Conservation (phyloP, 2,113 vertebrate genomes). For the Otis tarda region DNA sequence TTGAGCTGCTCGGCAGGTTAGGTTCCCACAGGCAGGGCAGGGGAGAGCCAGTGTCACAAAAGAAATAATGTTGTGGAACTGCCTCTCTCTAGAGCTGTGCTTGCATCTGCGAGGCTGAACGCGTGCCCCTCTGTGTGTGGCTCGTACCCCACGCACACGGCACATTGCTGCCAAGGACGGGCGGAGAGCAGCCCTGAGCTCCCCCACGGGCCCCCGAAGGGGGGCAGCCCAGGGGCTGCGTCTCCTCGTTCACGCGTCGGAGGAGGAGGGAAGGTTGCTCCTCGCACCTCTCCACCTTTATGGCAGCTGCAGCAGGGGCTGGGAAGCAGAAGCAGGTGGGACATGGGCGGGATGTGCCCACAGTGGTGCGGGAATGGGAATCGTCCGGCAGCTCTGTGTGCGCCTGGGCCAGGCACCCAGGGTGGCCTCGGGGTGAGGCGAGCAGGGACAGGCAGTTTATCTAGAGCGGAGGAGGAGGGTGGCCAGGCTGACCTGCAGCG, state of each 20-base stretch:
- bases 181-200: not conserved
- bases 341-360: rapidly evolving
- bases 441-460: not conserved
- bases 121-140: rapidly evolving
- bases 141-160: rapidly evolving
- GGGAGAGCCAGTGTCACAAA: rapidly evolving
- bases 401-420: rapidly evolving
- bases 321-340: not conserved
- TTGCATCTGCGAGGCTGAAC: not conserved
- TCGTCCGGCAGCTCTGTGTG: rapidly evolving
- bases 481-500: not conserved
- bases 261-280: not conserved
- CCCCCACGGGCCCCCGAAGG: rapidly evolving
- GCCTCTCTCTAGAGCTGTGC: not conserved
- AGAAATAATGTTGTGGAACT: rapidly evolving
- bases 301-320: not conserved
- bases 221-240: not conserved
- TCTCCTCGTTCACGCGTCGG: rapidly evolving
- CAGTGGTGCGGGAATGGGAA: rapidly evolving
- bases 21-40: not conserved
- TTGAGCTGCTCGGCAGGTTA: not conserved
- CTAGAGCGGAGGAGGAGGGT: too few relatives aligned
- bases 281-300: not conserved
- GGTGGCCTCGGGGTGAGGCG: rapidly evolving
- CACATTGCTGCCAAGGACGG: not conserved